Base-by-base conservation (phyloP, 2,113 vertebrate genomes). In the Thryonomys swinderianus region DNA sequence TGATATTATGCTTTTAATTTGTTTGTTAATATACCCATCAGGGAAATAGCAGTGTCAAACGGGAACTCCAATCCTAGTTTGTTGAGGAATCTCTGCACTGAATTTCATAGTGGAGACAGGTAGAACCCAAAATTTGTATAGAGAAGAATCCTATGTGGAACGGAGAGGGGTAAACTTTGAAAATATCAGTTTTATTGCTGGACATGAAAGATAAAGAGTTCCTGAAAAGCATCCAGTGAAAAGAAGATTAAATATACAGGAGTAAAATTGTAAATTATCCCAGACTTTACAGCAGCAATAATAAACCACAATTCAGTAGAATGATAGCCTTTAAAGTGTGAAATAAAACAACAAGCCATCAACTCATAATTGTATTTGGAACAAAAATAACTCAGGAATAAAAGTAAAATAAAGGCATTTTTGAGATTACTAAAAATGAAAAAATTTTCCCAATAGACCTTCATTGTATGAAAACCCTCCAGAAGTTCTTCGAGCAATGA, bases 371-470 rank as follows among this genome's bases (percentile, higher is more conserved):
- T 62, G 16, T 25, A 45, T 64, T 25, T 45, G 18, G 16, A 73
- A 27, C 21, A 89, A 76, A 86, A 81, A 89, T 59, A 69, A 51
- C 45, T 64, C 69, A 85, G 51, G 8, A 85, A 37, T 85, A 80
- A 93, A 66, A 12, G n/a, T 88, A 7, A 76, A 76, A 48, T 48
- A 45, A 89, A 92, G 25, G 8, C 78, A 81, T 62, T 90, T 88
- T 87, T 87, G 57, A 92, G 53, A 80, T 51, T 20, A 67, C 21
- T 20, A 78, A 87, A 57, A 90, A 69, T 51, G 42, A 4, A 42
- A 51, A 80, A 42, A n/a, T 92, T 7, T 79, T n/a, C 37, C 48
- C 30, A 42, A 23, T 18, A 79, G 16, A 67, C 0, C 4, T 64
- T 40, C 64, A 6, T 51, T 67, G 73, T 10, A 42, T 64, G 69